Conservation (phyloP, 2,113 vertebrate genomes). For the Pseudolaguvia tuberculata region DNA sequence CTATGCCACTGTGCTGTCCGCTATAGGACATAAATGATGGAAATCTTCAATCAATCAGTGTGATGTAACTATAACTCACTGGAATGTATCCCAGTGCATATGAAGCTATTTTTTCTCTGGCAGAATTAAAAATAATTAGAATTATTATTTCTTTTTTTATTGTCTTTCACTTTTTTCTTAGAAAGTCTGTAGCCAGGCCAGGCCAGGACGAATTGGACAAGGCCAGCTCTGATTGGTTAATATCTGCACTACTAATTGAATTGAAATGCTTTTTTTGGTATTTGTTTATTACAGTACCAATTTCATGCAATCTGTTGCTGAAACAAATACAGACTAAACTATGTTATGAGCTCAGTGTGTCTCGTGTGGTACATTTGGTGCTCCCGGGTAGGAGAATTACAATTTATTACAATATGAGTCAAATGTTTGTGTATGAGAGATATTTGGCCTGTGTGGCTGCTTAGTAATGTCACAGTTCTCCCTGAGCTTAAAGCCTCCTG, state of each 20-base stretch:
- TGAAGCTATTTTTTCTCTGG: not conserved
- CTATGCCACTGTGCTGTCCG: too few species aligned
- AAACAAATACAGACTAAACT: not conserved
- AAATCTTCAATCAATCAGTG: not conserved
- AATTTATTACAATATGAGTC: not conserved
- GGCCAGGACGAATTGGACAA: constrained; percentile 16
- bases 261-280: not conserved
- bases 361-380: not conserved
- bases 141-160: not conserved
- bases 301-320: constrained; percentile 4
- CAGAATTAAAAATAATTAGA: too few species aligned
- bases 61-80: not conserved
- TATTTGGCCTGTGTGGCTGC: constrained; percentile 29
- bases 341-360: not conserved
- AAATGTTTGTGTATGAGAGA: not conserved
- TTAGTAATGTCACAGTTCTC: constrained; percentile 45
- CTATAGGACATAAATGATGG: not conserved
- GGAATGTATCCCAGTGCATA: not conserved
- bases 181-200: not conserved
- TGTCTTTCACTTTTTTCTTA: not conserved
- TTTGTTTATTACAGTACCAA: not conserved
- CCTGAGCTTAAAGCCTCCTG: constrained; percentile 35
- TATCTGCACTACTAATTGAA: not conserved
- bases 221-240: not conserved
- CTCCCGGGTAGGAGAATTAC: constrained; percentile 1